These are phyloP conservation scores for Malthinus seriepunctatus DNA, from an alignment of 2,888 invertebrate species.

Conservation along the genomic window DNA sequence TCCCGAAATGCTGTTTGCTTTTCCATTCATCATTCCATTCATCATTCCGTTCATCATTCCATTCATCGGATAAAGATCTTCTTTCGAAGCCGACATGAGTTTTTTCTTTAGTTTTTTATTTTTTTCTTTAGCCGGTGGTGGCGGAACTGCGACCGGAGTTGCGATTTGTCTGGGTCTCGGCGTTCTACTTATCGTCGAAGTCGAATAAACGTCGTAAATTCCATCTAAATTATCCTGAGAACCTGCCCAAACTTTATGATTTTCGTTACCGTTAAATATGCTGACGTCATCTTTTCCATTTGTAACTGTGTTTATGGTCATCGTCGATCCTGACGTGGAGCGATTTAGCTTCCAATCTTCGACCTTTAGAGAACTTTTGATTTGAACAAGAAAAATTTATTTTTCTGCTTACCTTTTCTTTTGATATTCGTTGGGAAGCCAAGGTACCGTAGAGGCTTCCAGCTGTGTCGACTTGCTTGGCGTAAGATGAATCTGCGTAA, in stretches of 20 bases:
- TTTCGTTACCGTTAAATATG: slow-evolving; percentile 88
- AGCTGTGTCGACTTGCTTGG: slow-evolving; percentile 74
- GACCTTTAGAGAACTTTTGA: slow-evolving; percentile 44
- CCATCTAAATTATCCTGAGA: slow-evolving; percentile 74
- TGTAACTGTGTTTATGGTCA: slow-evolving; percentile 63
- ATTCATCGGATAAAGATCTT: slow-evolving; percentile 62
- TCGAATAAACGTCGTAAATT: slow-evolving; percentile 68
- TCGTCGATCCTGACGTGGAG: slow-evolving; percentile 62
- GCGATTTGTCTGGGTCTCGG: slow-evolving; percentile 81
- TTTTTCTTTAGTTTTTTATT: slow-evolving; percentile 66
- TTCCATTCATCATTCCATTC: slow-evolving; percentile 61
- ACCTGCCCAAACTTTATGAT: slow-evolving; percentile 92
- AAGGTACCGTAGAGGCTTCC: slow-evolving; percentile 52
- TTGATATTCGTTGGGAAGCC: slow-evolving; percentile 49
- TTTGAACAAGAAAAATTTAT: background rate
- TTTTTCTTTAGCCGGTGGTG: slow-evolving; percentile 74
- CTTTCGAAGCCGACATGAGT: slow-evolving; percentile 61
- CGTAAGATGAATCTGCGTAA: slow-evolving; percentile 94
- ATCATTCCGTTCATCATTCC: slow-evolving; percentile 63
- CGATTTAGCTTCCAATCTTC: slow-evolving; percentile 61
- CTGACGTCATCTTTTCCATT: slow-evolving; percentile 76
- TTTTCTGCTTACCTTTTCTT: slow-evolving; percentile 47
- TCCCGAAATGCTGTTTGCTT: slow-evolving; percentile 47
- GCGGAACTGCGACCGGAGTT: slow-evolving; percentile 77
- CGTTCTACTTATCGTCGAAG: slow-evolving; percentile 64